These are phyloP conservation scores for Mastomys coucha DNA, from an alignment of 2,113 vertebrate species.

Conservation along the genomic window DNA sequence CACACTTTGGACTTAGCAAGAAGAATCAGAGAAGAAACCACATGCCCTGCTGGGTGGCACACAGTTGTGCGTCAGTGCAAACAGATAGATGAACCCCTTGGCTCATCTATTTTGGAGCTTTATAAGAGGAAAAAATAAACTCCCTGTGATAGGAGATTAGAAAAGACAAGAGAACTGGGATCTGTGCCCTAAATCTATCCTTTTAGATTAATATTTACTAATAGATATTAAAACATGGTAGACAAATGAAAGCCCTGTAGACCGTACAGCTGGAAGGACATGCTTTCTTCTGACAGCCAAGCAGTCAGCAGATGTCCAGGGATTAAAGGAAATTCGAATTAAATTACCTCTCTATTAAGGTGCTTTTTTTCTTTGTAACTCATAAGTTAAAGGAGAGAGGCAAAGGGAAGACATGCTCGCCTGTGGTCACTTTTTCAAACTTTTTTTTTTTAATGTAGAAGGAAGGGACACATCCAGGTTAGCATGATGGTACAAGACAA, in stretches of 20 bases:
- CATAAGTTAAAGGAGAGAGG: neutral
- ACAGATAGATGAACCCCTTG: conserved; percentile 73
- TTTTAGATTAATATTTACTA: conserved; percentile 81
- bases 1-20: neutral
- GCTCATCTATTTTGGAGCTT: conserved; percentile 73
- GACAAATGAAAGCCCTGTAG: conserved; percentile 64
- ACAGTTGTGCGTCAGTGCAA: conserved; percentile 65
- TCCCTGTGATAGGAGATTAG: conserved; percentile 82
- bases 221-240: conserved; percentile 83
- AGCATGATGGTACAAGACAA: neutral
- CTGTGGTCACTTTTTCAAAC: neutral
- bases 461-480: neutral
- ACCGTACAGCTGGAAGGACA: conserved; percentile 78
- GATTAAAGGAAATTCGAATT: conserved; percentile 74
- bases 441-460: neutral
- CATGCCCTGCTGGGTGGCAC: conserved; percentile 63
- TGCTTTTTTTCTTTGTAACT: conserved; percentile 50
- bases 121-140: conserved; percentile 74
- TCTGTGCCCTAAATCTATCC: conserved; percentile 75
- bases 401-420: neutral
- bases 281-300: conserved; percentile 70
- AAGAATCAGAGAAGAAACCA: neutral
- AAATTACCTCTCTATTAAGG: conserved; percentile 52
- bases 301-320: conserved; percentile 70
- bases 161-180: conserved; percentile 82